These are phyloP conservation scores for Dicaeum eximium DNA, from an alignment of 2,113 vertebrate genomes.

Conservation along the genomic window DNA sequence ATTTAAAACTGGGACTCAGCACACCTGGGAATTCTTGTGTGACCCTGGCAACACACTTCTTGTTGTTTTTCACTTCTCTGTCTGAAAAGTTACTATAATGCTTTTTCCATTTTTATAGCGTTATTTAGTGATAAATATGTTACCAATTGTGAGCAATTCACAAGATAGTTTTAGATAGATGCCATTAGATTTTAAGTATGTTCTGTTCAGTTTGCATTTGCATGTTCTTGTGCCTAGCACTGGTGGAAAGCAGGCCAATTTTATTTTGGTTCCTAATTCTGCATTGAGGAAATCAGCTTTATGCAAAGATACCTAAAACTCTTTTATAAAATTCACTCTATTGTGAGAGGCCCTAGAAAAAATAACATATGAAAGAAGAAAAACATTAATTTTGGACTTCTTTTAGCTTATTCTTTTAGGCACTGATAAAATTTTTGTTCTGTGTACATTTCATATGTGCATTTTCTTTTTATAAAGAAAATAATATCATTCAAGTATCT, in stretches of 20 bases:
- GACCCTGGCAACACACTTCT: not conserved
- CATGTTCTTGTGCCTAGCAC: not conserved
- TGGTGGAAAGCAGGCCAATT: not conserved
- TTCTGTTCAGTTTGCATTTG: constrained; percentile 3
- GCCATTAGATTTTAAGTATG: not conserved
- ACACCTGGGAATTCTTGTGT: not conserved
- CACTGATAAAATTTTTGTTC: not conserved
- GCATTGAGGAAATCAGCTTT: not conserved
- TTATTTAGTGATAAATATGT: not conserved
- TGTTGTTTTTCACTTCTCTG: not conserved
- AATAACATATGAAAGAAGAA: not conserved
- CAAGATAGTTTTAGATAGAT: not conserved
- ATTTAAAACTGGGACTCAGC: not conserved
- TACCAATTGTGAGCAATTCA: not conserved
- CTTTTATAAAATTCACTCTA: not conserved
- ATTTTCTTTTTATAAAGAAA: not conserved
- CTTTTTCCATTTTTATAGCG: not conserved
- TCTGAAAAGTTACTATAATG: constrained; percentile 12
- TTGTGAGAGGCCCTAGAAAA: not conserved
- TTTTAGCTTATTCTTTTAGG: not conserved
- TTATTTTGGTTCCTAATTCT: not conserved
- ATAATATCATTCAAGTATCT: not conserved
- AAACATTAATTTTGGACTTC: not conserved
- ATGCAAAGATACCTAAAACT: not conserved
- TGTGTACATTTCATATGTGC: not conserved